Percentiles rank a stretch among this genome's conserved stretches.
Evolutionary conservation across 1,140 invertebrate species (phyloP).

Genomic region (Scylla paramamosain): DNA sequence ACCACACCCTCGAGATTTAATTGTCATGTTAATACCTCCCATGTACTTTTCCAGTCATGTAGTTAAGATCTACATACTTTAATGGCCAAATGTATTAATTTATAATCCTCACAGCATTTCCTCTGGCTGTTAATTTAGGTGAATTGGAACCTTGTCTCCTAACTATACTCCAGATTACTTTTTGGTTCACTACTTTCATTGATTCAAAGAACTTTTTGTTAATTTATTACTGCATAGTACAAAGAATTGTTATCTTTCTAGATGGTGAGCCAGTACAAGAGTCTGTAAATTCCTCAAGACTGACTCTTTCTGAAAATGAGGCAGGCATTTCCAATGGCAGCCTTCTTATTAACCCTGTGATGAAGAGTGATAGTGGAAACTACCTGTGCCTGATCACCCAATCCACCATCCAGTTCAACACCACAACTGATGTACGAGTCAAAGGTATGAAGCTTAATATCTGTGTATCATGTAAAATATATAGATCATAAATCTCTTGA

Average conservation of each 20-base stretch:
- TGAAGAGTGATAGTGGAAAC: constrained; percentile 56
- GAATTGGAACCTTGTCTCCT: too few relatives aligned
- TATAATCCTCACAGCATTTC: too few relatives aligned
- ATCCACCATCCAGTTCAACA: constrained; percentile 60
- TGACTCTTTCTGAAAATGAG: constrained; percentile 57
- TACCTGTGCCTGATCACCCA: constrained; percentile 60
- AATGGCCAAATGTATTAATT: too few relatives aligned
- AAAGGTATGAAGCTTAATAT: constrained; percentile 48
- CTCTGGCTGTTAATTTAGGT: too few relatives aligned
- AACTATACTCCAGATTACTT: too few relatives aligned
- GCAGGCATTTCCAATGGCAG: constrained; percentile 51
- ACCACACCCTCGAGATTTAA: too few relatives aligned
- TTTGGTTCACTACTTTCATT: too few relatives aligned
- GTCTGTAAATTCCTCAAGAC: constrained; percentile 45
- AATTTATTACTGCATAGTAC: neutral
- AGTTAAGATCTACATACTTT: too few relatives aligned
- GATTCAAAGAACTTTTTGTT: too few relatives aligned
- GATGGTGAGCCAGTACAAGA: constrained; percentile 62
- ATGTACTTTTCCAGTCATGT: too few relatives aligned
- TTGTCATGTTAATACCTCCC: too few relatives aligned
- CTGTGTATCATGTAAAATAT: neutral
- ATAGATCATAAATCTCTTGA: neutral
- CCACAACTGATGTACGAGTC: constrained; percentile 66
- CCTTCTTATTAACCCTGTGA: constrained; percentile 56
- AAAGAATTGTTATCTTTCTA: constrained; percentile 31